A percentile compares a stretch with the other conserved stretches of the same genome.
Evolutionary conservation across 2,113 vertebrate genomes (phyloP).

Genomic region (Actinemys pallida): DNA sequence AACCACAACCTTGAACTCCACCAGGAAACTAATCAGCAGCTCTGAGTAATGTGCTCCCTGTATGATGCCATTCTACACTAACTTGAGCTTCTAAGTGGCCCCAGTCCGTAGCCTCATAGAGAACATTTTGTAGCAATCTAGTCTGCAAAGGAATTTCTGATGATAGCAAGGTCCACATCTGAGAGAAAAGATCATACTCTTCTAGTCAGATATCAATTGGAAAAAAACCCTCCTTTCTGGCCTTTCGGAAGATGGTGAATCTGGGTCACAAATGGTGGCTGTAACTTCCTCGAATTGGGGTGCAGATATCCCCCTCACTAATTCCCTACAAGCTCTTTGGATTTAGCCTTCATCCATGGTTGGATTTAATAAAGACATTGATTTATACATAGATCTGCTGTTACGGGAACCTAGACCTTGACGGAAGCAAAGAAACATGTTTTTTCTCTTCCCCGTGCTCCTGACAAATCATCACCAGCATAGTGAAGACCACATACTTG

Average conservation of each 20-base stretch:
- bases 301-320: not conserved
- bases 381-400: not conserved
- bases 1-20: not conserved
- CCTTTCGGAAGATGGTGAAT: not conserved
- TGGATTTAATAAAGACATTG: not conserved
- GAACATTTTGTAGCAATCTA: not conserved
- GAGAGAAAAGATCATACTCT: not conserved
- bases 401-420: not conserved
- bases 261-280: not conserved
- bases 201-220: not conserved
- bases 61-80: not conserved
- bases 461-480: not conserved
- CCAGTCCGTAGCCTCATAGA: too few relatives aligned
- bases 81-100: not conserved
- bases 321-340: not conserved
- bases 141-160: not conserved
- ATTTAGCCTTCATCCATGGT: not conserved
- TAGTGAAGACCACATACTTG: not conserved
- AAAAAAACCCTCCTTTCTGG: not conserved
- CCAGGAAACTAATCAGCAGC: not conserved
- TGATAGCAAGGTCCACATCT: not conserved
- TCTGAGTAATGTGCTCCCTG: not conserved
- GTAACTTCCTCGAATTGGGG: not conserved
- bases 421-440: not conserved
- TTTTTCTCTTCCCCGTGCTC: not conserved